Base-by-base conservation (phyloP, 2,113 vertebrate genomes). In the Gracilinanus agilis region DNA sequence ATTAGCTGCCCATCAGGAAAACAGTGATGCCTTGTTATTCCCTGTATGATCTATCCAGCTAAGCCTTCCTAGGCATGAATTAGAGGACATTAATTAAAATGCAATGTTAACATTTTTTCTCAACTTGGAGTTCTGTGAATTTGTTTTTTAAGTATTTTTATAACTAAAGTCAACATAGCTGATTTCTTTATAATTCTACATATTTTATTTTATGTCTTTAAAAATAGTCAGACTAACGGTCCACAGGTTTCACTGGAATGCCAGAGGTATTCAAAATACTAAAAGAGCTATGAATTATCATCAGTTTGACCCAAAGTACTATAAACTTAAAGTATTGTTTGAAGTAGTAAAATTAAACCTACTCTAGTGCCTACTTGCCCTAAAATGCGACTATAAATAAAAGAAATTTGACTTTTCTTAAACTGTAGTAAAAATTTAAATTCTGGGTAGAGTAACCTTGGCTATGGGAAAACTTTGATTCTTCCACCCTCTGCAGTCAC, bases 51-150 rank as follows among this genome's bases (percentile, higher is more conserved):
- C 49, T 55, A 91, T 34, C 9, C 24, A 89, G 53, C 19, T 24
- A 75, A 2, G 54, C 53, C 91, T 92, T 94, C 90, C 90, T 92
- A 34, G 92, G 24, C 34, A 34, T 67, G 11, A 67, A 67, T 67
- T 40, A 75, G 67, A 40, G n/a, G 23, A n/a, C 88, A 92, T 0
- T 7, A 54, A 91, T 92, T 89, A 55, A 75, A 40, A 89, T 44
- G 58, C 53, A 94, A 88, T 83, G 92, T 9, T 83, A 27, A 93
- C 49, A 44, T 13, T 56, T 90, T 91, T 29, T 29, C 6, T 16
- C 8, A 40, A 23, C 16, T 21, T n/a, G 34, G 61, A 7, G n/a
- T 2, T 16, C 13, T 40, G n/a, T 40, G 7, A 83, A 83, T 1
- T 83, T 83, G 55, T 55, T 55, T 21, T 75, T 83, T 40, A 9